A percentile compares a stretch with the other conserved stretches of the same genome.
phyloP scores from a whole-genome alignment of 2,888 invertebrate genomes.

The Agrotis ipsilon region DNA sequence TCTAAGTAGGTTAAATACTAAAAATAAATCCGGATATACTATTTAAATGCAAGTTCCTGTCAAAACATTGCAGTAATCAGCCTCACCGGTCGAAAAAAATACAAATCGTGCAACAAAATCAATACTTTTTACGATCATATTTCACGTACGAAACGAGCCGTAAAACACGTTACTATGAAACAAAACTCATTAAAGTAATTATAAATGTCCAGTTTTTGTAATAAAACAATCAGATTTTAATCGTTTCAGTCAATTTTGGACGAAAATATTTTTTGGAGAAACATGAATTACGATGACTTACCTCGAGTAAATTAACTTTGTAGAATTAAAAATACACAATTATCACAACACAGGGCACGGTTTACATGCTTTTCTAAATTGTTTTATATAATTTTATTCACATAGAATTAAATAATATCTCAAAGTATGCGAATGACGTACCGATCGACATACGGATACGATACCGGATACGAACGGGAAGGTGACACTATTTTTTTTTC shows the following conservation, averaged over 20 bases:
- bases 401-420: neutral
- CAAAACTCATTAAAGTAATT: neutral
- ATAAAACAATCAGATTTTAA: slow-evolving; percentile 20
- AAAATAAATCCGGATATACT: neutral
- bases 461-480: no score
- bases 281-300: slow-evolving; percentile 34
- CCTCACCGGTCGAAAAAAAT: slow-evolving; percentile 28
- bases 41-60: neutral
- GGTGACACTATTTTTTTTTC: neutral
- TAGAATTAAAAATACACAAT: slow-evolving; percentile 36
- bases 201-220: slow-evolving; percentile 17
- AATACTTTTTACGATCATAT: slow-evolving; percentile 37
- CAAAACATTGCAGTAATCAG: slow-evolving; percentile 8
- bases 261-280: neutral
- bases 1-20: neutral
- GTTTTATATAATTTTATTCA: slow-evolving; percentile 23
- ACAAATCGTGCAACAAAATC: slow-evolving; percentile 29
- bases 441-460: neutral
- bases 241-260: neutral
- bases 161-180: slow-evolving; percentile 19
- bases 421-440: slow-evolving; percentile 46
- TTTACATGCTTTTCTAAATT: slow-evolving; percentile 50
- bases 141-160: slow-evolving; percentile 15
- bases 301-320: slow-evolving; percentile 31
- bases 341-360: slow-evolving; percentile 34